phyloP scores from a whole-genome alignment of 2,888 invertebrate species.

The Ormyrus rosae region DNA sequence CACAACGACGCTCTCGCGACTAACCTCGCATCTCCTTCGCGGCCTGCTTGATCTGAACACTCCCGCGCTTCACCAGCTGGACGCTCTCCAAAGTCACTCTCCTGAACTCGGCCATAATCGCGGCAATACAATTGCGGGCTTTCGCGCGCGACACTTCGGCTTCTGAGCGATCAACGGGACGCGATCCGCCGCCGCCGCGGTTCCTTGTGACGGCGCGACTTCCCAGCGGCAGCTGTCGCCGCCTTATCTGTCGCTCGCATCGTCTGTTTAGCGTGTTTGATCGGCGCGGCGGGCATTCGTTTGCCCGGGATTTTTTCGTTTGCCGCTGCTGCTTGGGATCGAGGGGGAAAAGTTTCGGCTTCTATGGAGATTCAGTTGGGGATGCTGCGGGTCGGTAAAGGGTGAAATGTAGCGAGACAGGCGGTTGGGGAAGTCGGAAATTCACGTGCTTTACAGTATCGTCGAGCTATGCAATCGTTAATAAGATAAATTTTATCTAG shows the following conservation, averaged over 20 bases:
- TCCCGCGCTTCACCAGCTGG: constrained; percentile 76
- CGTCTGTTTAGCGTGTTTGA: constrained; percentile 32
- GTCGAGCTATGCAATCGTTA: too few species aligned
- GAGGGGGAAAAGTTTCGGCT: too few species aligned
- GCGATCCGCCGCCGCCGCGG: neutral
- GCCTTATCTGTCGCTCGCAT: constrained; percentile 39
- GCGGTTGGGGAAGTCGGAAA: too few species aligned
- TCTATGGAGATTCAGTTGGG: too few species aligned
- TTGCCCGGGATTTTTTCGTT: constrained; percentile 3
- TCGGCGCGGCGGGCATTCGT: constrained; percentile 12
- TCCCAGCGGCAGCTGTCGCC: neutral
- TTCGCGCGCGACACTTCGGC: neutral
- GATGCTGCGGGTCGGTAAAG: too few species aligned
- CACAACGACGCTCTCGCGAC: constrained; percentile 52
- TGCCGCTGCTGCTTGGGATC: neutral
- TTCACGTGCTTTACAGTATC: too few species aligned
- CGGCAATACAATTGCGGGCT: constrained; percentile 48
- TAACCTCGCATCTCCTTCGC: constrained; percentile 78
- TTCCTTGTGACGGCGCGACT: neutral
- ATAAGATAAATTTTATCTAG: too few species aligned
- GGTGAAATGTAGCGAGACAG: too few species aligned
- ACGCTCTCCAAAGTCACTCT: constrained; percentile 67
- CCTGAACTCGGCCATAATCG: constrained; percentile 68
- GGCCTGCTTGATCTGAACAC: constrained; percentile 78
- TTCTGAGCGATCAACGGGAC: neutral